Base-by-base conservation (phyloP, 2,113 vertebrate species). In the Ictidomys tridecemlineatus region DNA sequence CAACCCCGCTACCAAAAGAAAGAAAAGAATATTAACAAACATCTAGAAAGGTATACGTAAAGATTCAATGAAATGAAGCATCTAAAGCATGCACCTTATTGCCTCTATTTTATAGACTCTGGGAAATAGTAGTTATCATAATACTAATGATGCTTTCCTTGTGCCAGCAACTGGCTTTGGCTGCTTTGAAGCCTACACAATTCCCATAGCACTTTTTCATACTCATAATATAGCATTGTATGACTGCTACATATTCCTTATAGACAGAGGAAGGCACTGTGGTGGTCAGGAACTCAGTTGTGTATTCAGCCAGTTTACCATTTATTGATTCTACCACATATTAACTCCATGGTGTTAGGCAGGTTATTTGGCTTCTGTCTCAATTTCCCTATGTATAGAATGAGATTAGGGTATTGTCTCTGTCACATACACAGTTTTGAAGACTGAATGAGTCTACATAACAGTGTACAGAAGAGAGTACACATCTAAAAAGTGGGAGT, bases 31-130 rank as follows among this genome's bases (percentile, higher is more conserved):
- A 93, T 18, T 56, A 85, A 73, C 85, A 91, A 90, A 34, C 30
- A 88, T 53, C 73, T 92, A 76, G 45, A 61, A 88, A 70, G n/a
- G 22, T 3, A 32, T 48, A 78, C 42, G 37, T 69, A 80, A 91
- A 85, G 16, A 84, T 93, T 69, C 92, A 97, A 94, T 94, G 65
- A 80, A 89, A 92, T 89, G 39, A 91, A 88, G 48, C 93, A 39
- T 74, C 86, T 96, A 79, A 89, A 91, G 37, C n/a, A 77, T 34
- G 28, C 39, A 80, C 45, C 63, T 93, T 85, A 93, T 91, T 80
- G 34, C 77, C 18, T 61, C 53, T 86, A 61, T 85, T 88, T 51
- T 72, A 26, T 67, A 89, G 22, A 93, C 72, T 79, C 12, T 58
- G 39, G 61, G 51, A 91, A 91, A 85, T 63, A 34, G 77, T 82